Conservation (phyloP, 2,113 vertebrate genomes). For the Empidonax alnorum region DNA sequence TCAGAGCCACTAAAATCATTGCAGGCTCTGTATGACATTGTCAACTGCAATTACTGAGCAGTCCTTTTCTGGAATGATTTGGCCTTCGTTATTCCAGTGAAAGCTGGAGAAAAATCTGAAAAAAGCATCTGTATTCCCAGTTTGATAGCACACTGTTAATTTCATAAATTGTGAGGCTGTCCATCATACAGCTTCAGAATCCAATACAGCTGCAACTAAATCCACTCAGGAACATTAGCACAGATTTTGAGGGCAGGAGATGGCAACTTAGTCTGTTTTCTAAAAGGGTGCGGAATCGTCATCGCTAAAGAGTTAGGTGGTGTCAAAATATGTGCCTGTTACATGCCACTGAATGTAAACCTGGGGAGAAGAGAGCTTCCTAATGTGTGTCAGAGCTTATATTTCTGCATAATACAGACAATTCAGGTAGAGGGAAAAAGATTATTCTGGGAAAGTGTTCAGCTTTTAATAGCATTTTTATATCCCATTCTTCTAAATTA, state of each 20-base stretch:
- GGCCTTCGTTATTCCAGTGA: background rate
- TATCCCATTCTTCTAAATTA: conserved; percentile 20
- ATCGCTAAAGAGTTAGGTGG: background rate
- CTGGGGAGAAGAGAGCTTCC: background rate
- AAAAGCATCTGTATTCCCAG: background rate
- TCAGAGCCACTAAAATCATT: background rate
- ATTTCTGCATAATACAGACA: background rate
- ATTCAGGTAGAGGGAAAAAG: background rate
- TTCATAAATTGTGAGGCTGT: background rate
- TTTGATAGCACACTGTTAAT: background rate
- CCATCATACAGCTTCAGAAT: background rate
- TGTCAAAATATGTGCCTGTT: background rate
- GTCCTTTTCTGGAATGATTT: conserved; percentile 7
- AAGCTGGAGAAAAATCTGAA: background rate
- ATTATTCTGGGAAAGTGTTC: background rate
- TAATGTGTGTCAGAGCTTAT: background rate
- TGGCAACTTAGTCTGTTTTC: background rate
- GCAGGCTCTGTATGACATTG: background rate
- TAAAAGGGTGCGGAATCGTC: background rate
- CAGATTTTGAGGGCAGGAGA: background rate
- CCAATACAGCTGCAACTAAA: background rate
- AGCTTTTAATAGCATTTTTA: conserved; percentile 25
- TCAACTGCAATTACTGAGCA: background rate
- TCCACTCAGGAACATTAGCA: background rate
- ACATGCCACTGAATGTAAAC: background rate